Base-by-base conservation (phyloP, 2,888 invertebrate genomes). In the Xestia sexstrigata region DNA sequence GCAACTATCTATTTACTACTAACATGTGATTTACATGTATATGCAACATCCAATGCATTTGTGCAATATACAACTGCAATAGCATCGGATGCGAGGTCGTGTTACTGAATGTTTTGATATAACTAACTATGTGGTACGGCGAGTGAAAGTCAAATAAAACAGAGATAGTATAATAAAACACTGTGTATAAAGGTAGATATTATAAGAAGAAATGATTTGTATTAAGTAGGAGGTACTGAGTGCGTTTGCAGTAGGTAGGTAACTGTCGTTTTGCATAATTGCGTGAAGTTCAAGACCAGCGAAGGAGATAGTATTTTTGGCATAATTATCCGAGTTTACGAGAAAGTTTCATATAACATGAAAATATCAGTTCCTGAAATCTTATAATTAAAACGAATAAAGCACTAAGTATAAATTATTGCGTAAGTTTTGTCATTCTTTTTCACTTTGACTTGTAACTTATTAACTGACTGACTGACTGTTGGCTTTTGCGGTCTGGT, bases 41-140 rank as follows among this genome's bases (percentile, higher is more conserved):
- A 77, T 86, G 89, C 84, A 86, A 86, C 81, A 77, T 78, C 81
- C 76, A 79, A 74, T 88, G 85, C 87, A 85, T 84, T 87, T 86
- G 88, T 89, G 89, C 88, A 89, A 89, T 79, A 76, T 26, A 73
- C 77, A 81, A 85, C 82, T 85, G 89, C 88, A 87, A 88, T 80
- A 79, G 70, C 82, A 82, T 82, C 82, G 58, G 86, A 88, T 84
- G 82, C 88, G 89, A 88, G 89, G 88, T 83, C 88, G 81, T 70
- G 76, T 81, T 77, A 75, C 81, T 78, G 81, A 81, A 79, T 87
- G 76, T 83, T 89, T 82, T 86, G 75, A 79, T 84, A 67, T 70
- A 86, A 52, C 70, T 75, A 70, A 52, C 55, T 76, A 39, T 69
- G 49, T 52, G 58, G 65, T 70, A 74, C 47, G 71, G 72, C 65